Evolutionary conservation across 2,113 vertebrate genomes (phyloP), one percentile per base, ranked within the genome.

Genomic region (Chaetorhynchus papuensis): DNA sequence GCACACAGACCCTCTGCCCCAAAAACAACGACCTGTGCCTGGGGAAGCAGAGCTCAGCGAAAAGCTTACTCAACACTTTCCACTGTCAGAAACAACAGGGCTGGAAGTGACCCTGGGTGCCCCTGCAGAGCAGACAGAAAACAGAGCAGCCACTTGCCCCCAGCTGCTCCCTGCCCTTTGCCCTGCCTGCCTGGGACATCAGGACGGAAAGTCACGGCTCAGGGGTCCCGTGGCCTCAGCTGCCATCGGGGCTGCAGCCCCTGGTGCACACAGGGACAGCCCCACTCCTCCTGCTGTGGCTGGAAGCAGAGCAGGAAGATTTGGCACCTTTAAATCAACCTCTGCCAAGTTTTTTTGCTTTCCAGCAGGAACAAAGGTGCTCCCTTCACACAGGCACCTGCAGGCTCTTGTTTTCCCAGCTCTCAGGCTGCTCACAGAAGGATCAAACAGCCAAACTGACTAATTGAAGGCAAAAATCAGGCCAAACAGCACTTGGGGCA

Each of bases 271-370:
- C 61, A 27, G 47, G 45, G 31, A 33, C 59, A 13, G 18, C 4
- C 37, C 63, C 0, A 0, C 8, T 3, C 3, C 49, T 31, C 7
- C 0, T 4, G n/a, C 41, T 60, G 24, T 2, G 39, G 33, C 30
- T 47, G 31, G 33, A 19, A 61, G 6, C 39, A 44, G 16, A 61
- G 4, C 4, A 4, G 42, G 31, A 50, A 52, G 17, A 47, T 60
- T 22, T 79, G 59, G 47, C 53, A 31, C 33, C 53, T 76, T 76
- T 13, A 56, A 85, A 47, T 11, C 2, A 7, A 10, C 1, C 4
- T 42, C 45, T 54, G 42, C 69, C 83, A 87, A 10, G 5, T 13
- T 28, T 27, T 54, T 90, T 70, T 87, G 42, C 42, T 30, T 78
- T 78, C 69, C 33, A 39, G 23, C 59, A 74, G 37, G 28, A 88